Percentiles rank a stretch among this genome's conserved stretches.
phyloP scores from a whole-genome alignment of 2,797 vertebrate species.

The Lerista edwardsae region DNA sequence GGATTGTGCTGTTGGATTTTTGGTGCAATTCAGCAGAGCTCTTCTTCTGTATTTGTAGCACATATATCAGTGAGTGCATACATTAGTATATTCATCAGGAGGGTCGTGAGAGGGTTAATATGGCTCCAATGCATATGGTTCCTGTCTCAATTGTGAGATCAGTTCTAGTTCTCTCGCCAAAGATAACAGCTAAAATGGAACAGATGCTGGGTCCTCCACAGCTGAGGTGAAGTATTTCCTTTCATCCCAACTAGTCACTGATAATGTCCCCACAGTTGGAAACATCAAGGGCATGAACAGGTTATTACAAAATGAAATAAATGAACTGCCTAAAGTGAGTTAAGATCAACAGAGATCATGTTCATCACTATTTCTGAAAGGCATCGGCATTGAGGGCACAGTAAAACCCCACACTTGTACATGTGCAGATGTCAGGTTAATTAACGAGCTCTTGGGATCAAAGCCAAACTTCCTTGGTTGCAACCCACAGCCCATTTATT shows the following conservation, averaged over 20 bases:
- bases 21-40: too few relatives aligned
- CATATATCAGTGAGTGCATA: background rate
- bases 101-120: constrained; percentile 67
- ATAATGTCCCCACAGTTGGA: constrained; percentile 63
- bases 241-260: constrained; percentile 66
- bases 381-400: background rate
- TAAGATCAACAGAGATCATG: accelerated
- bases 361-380: constrained; percentile 7
- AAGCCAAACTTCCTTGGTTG: background rate
- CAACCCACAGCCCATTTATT: background rate
- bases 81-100: background rate
- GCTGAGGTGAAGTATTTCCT: constrained; percentile 71
- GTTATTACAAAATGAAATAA: constrained; percentile 60
- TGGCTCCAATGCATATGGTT: constrained; percentile 59
- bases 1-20: too few relatives aligned
- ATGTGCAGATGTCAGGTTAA: accelerated
- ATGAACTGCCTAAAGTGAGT: constrained; percentile 40
- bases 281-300: constrained; percentile 63
- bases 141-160: constrained; percentile 67
- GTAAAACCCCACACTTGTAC: accelerated
- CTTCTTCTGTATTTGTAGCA: too few relatives aligned
- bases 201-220: constrained; percentile 66
- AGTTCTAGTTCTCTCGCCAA: constrained; percentile 67
- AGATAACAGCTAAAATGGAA: constrained; percentile 72
- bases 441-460: background rate